phyloP scores from a whole-genome alignment of 2,797 vertebrate species.

The Lepidocolaptes lacrymiger region DNA sequence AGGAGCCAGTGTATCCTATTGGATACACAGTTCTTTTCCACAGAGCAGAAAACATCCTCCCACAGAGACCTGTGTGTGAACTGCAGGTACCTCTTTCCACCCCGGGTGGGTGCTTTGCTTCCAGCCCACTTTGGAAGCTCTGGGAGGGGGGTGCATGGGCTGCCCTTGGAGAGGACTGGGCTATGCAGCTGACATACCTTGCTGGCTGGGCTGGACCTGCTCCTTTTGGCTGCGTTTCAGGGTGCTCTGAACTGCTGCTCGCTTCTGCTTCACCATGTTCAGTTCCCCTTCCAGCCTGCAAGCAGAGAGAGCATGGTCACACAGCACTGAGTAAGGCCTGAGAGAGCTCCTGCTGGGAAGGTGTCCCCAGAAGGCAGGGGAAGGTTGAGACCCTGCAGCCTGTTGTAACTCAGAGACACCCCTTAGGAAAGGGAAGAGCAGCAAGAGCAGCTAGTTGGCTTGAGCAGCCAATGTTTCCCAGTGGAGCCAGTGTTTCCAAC shows the following conservation, averaged over 20 bases:
- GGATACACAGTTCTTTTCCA: neutral
- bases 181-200: slow-evolving; percentile 53
- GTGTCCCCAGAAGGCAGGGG: neutral
- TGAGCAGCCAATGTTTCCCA: neutral
- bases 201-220: slow-evolving; percentile 43
- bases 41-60: neutral
- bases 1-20: neutral
- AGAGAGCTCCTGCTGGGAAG: neutral
- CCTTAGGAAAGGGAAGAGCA: neutral
- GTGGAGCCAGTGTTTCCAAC: neutral
- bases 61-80: neutral
- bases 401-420: neutral
- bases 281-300: slow-evolving; percentile 87
- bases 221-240: slow-evolving; percentile 78
- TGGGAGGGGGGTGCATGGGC: neutral
- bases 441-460: neutral
- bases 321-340: neutral
- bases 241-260: slow-evolving; percentile 72
- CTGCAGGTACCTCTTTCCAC: neutral
- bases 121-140: neutral
- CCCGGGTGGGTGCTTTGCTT: neutral
- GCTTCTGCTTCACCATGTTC: slow-evolving; percentile 84
- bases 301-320: neutral
- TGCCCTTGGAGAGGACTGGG: neutral
- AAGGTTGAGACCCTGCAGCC: neutral